Evolutionary conservation across 2,113 vertebrate genomes (phyloP).

Genomic region (Suncus etruscus): DNA sequence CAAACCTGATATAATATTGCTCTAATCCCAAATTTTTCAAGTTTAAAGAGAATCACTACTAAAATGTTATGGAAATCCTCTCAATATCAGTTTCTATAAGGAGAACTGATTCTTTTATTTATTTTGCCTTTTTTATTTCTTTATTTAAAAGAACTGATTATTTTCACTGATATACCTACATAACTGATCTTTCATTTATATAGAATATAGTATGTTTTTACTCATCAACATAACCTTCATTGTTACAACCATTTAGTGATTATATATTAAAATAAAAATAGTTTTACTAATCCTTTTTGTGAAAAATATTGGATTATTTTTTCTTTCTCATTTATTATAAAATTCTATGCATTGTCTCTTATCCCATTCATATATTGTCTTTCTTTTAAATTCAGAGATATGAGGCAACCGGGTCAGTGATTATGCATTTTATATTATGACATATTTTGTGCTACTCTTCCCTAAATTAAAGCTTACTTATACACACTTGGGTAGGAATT

Average conservation of each 20-base stretch:
- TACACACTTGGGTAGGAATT: background rate
- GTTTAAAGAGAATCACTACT: background rate
- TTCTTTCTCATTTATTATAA: background rate
- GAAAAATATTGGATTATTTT: slow-evolving; percentile 9
- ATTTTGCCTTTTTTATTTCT: background rate
- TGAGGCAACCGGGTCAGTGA: background rate
- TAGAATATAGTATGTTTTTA: background rate
- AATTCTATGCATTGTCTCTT: background rate
- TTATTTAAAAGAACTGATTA: background rate
- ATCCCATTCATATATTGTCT: background rate
- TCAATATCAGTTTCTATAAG: too few relatives aligned
- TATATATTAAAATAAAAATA: background rate
- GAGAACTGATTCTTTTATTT: too few relatives aligned
- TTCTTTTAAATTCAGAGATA: slow-evolving; percentile 34
- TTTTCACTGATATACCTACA: background rate
- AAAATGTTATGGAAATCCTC: slow-evolving; percentile 4
- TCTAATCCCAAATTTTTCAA: background rate
- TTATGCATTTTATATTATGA: slow-evolving; percentile 33
- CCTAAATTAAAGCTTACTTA: slow-evolving; percentile 6
- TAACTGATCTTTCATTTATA: background rate
- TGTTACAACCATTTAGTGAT: background rate
- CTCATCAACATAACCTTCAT: background rate
- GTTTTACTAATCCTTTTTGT: background rate
- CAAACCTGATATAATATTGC: too few relatives aligned
- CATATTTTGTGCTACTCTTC: slow-evolving; percentile 2